These are phyloP conservation scores for Dicrostonyx torquatus DNA, from an alignment of 2,797 vertebrate genomes.

Conservation along the genomic window DNA sequence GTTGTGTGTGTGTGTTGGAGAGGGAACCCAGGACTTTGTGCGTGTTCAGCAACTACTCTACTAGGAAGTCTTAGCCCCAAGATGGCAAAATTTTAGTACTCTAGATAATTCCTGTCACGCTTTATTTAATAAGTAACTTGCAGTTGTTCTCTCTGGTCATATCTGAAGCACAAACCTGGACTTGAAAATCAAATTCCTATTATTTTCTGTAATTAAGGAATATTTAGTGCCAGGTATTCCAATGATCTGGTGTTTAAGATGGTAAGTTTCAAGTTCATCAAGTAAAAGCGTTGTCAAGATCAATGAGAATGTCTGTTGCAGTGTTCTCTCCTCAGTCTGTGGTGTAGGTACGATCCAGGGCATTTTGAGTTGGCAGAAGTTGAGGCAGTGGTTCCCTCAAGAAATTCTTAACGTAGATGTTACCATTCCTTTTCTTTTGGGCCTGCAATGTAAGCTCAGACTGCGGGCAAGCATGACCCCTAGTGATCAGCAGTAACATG, in stretches of 20 bases:
- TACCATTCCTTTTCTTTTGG: constrained; percentile 20
- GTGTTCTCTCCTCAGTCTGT: background rate
- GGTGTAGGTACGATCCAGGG: background rate
- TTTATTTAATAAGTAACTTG: constrained; percentile 39
- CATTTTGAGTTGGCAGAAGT: background rate
- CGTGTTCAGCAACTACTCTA: background rate
- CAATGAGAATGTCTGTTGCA: background rate
- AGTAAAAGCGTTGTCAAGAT: background rate
- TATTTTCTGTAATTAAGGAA: background rate
- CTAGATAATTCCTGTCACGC: background rate
- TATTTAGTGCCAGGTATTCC: constrained; percentile 2
- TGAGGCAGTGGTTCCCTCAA: background rate
- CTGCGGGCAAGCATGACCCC: background rate
- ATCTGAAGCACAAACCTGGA: constrained; percentile 15
- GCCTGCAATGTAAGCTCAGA: background rate
- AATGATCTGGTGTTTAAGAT: constrained; percentile 23
- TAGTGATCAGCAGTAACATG: background rate
- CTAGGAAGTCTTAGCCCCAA: background rate
- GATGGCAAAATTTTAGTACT: background rate
- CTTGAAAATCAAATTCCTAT: constrained; percentile 5
- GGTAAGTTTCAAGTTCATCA: background rate
- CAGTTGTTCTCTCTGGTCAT: background rate
- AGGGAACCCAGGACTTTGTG: background rate
- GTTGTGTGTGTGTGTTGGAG: background rate
- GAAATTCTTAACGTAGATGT: background rate